Percentiles rank a stretch among this genome's conserved stretches.
phyloP scores from a whole-genome alignment of 2,888 invertebrate genomes.

The Monopis laevigella region DNA sequence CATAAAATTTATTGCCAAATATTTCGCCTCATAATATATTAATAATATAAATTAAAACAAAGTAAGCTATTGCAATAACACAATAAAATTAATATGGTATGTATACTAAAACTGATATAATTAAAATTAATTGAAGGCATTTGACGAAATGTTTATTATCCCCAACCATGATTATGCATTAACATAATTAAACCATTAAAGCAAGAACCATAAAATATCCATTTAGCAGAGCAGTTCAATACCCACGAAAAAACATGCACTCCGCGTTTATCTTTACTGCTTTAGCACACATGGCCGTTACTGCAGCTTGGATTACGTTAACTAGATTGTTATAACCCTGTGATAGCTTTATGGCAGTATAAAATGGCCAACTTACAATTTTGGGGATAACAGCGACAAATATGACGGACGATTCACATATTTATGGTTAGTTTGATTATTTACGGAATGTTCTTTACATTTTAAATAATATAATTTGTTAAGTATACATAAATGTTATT shows the following conservation, averaged over 20 bases:
- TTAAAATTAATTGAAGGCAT: too few species aligned
- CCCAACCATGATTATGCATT: background rate
- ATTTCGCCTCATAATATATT: too few species aligned
- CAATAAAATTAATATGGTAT: too few species aligned
- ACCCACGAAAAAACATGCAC: conserved; percentile 24
- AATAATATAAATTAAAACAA: too few species aligned
- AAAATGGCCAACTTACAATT: conserved; percentile 23
- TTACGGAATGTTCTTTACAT: too few species aligned
- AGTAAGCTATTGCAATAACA: too few species aligned
- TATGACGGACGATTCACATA: background rate
- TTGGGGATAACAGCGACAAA: background rate
- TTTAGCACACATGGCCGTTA: conserved; percentile 28
- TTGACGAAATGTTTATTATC: too few species aligned
- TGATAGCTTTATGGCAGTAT: conserved; percentile 41
- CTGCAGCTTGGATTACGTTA: conserved; percentile 32
- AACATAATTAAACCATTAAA: conserved; percentile 1
- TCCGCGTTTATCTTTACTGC: conserved; percentile 27
- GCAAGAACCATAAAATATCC: background rate
- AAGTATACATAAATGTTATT: too few species aligned
- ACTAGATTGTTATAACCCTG: conserved; percentile 31
- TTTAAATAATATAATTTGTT: too few species aligned
- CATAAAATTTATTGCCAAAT: too few species aligned
- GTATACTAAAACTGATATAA: too few species aligned
- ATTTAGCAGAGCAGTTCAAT: background rate
- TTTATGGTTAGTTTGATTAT: background rate